phyloP scores from a whole-genome alignment of 2,888 invertebrate species.

The Psylliodes chrysocephalus region DNA sequence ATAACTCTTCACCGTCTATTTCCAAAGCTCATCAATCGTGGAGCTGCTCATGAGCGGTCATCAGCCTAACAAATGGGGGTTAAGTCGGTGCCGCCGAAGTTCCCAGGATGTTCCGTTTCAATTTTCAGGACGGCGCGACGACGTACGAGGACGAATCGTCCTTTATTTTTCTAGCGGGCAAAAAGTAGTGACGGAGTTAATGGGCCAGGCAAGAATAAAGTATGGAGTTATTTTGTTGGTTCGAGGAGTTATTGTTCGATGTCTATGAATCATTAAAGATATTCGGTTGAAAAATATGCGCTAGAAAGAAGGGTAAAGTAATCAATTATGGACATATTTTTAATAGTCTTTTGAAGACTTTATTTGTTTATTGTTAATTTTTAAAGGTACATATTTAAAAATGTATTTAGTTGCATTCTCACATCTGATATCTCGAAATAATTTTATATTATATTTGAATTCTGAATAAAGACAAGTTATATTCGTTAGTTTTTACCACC shows the following conservation, averaged over 20 bases:
- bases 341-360: no score
- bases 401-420: no score
- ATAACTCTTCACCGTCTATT: slow-evolving; percentile 20
- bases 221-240: slow-evolving; percentile 12
- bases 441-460: no score
- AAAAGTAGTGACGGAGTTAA: slow-evolving; percentile 34
- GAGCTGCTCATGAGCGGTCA: slow-evolving; percentile 32
- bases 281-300: no score
- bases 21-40: slow-evolving; percentile 33
- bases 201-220: slow-evolving; percentile 24
- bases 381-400: no score
- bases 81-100: slow-evolving; percentile 33
- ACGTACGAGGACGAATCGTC: slow-evolving; percentile 31
- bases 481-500: no score
- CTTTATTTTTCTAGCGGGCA: slow-evolving; percentile 34
- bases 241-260: background rate
- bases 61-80: slow-evolving; percentile 40
- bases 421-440: no score
- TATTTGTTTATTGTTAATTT: no score
- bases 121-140: slow-evolving; percentile 30
- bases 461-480: no score
- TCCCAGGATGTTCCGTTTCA: slow-evolving; percentile 34
- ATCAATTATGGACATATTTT: no score
- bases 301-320: no score
- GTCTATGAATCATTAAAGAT: background rate